A percentile compares a stretch with the other conserved stretches of the same genome.
These are phyloP conservation scores for Neoitamus cyanurus DNA, from an alignment of 2,888 invertebrate species.

Conservation along the genomic window DNA sequence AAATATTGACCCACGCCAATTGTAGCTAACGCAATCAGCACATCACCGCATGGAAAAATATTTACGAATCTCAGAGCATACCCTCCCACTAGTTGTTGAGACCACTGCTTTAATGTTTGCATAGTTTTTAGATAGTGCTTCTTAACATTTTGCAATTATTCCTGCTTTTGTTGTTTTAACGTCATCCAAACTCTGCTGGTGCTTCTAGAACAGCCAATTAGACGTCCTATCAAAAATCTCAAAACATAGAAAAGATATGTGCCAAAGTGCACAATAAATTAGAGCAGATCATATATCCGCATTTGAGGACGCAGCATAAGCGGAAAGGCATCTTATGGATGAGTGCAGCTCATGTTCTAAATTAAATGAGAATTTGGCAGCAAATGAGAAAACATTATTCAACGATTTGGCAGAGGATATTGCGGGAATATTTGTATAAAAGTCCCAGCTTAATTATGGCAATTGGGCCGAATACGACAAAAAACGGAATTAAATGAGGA, in stretches of 20 bases:
- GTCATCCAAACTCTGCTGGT: background rate
- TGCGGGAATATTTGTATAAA: background rate
- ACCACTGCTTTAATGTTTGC: no score
- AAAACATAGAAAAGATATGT: background rate
- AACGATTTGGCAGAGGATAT: background rate
- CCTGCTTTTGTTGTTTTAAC: background rate
- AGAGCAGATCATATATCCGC: background rate
- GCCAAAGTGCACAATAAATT: background rate
- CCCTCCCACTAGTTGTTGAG: no score
- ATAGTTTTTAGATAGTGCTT: no score
- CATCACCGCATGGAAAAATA: background rate
- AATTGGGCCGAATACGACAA: background rate
- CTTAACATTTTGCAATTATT: background rate
- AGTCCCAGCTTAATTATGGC: background rate
- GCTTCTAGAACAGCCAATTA: background rate
- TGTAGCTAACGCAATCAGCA: background rate
- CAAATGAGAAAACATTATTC: background rate
- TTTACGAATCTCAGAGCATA: no score
- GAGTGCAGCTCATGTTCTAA: background rate
- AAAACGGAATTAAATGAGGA: background rate
- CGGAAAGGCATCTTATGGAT: background rate
- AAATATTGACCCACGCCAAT: background rate
- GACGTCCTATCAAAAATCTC: background rate
- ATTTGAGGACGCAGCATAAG: background rate
- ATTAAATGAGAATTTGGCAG: conserved; percentile 1